Evolutionary conservation across 2,113 vertebrate species (phyloP).

Genomic region (Gracilinanus agilis): DNA sequence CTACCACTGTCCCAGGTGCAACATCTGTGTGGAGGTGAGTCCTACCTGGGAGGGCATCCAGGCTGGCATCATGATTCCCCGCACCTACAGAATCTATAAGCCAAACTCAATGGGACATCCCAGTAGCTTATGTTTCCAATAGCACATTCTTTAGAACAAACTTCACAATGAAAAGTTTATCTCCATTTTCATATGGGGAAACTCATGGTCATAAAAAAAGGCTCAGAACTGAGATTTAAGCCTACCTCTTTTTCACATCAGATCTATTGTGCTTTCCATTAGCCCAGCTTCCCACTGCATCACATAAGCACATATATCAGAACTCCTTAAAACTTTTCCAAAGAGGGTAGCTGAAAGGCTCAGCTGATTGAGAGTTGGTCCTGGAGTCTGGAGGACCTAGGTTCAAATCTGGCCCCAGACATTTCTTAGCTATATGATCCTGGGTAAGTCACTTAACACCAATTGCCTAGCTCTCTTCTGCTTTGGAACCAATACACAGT

Average conservation of each 20-base stretch:
- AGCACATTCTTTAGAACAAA: background rate
- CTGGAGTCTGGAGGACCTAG: no score
- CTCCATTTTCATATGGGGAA: background rate
- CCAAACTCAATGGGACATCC: fast-evolving
- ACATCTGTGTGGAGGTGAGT: conserved; percentile 74
- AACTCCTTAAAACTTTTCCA: background rate
- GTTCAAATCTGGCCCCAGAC: no score
- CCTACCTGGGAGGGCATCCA: background rate
- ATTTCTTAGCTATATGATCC: no score
- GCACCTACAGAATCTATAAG: background rate
- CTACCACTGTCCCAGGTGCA: conserved; percentile 54
- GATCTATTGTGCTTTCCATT: background rate
- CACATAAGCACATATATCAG: background rate
- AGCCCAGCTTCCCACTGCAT: background rate
- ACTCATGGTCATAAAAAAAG: background rate
- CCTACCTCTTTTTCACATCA: background rate
- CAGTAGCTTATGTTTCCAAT: background rate
- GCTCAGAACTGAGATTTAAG: no score
- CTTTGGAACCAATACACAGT: no score
- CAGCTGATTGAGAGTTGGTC: no score
- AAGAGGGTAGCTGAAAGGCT: no score
- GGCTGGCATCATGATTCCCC: fast-evolving
- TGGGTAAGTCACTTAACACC: no score
- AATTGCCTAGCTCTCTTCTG: no score
- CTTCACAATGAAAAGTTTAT: background rate